Evolutionary conservation across 1,140 invertebrate genomes (phyloP).

Genomic region (Thalassaphorura encarpata): DNA sequence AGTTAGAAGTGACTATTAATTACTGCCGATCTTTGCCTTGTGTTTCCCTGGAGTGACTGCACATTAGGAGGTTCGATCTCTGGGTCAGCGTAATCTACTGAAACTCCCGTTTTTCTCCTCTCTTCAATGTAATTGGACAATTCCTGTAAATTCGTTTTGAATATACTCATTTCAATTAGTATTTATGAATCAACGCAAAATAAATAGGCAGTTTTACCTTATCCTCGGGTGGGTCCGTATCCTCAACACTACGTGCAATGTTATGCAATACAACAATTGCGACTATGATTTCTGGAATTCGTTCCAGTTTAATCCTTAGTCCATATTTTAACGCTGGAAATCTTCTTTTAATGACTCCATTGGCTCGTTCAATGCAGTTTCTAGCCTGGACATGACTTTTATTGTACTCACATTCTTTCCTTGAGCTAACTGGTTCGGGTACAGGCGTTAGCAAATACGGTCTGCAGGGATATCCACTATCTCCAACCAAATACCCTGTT

Average conservation of each 20-base stretch:
- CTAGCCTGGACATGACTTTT: conserved; percentile 3
- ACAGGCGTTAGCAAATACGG: background rate
- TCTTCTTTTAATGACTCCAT: conserved; percentile 10
- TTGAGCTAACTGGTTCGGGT: background rate
- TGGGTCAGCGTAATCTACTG: background rate
- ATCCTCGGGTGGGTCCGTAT: conserved; percentile 9
- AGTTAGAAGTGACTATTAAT: background rate
- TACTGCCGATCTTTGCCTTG: background rate
- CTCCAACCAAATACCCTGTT: conserved; percentile 3
- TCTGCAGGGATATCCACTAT: conserved; percentile 4
- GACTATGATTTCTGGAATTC: conserved; percentile 1
- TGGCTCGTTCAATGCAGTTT: conserved; percentile 12
- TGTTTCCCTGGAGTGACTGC: background rate
- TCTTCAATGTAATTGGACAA: background rate
- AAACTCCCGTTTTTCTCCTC: background rate
- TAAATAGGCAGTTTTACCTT: too few relatives aligned
- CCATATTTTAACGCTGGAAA: conserved; percentile 12
- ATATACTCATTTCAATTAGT: too few relatives aligned
- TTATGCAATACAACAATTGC: conserved; percentile 12
- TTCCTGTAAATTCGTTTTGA: too few relatives aligned
- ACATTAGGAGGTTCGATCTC: background rate
- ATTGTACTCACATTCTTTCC: background rate
- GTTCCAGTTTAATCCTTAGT: conserved; percentile 8
- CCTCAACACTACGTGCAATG: conserved; percentile 2
- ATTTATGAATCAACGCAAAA: too few relatives aligned